Base-by-base conservation (phyloP, 2,797 vertebrate species). In the Melanotaenia trifasciata region DNA sequence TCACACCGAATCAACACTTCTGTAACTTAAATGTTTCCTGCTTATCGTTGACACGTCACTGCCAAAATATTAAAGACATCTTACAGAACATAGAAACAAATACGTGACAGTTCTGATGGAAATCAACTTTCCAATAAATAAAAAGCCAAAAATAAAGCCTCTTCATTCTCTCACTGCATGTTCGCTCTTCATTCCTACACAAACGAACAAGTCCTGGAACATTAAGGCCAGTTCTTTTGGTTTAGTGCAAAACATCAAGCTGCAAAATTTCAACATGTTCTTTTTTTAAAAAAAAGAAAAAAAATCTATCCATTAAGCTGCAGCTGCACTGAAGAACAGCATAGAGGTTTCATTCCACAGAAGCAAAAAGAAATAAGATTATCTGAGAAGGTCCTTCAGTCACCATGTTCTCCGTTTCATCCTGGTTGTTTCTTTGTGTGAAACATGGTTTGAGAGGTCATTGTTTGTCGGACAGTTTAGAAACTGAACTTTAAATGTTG, bases 181-280 rank as follows among this genome's bases (percentile, higher is more conserved):
- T 24, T 24, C n/a, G 28, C 26, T 51, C 64, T 54, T 57, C 10
- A 33, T 40, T 22, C 13, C 28, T 14, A 20, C 1, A 32, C 63
- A 63, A 35, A 60, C 38, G 3, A 40, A 59, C 38, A 71, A 22
- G 54, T 64, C 26, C 40, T 16, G 20, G 2, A 9, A 66, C 11
- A 20, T 66, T 32, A 63, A 67, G 66, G 70, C 65, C 62, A 22
- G 38, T 63, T 74, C 60, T 67, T 24, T 54, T 54, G n/a, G 7
- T 58, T 58, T 58, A 63, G 51, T 69, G 35, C 26, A 75, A 58
- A 36, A 67, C 35, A 67, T 35, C 58, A 40, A 38, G 32, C 40
- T 51, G 33, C 3, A 58, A 60, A 56, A 57, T 54, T 51, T 35
- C 38, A n/a, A 30, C 20, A 28, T 47, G 12, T 40, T 70, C 20